Percentiles rank a stretch among this genome's conserved stretches.
Evolutionary conservation across 2,113 vertebrate genomes (phyloP).

Genomic region (Poicephalus gulielmi): DNA sequence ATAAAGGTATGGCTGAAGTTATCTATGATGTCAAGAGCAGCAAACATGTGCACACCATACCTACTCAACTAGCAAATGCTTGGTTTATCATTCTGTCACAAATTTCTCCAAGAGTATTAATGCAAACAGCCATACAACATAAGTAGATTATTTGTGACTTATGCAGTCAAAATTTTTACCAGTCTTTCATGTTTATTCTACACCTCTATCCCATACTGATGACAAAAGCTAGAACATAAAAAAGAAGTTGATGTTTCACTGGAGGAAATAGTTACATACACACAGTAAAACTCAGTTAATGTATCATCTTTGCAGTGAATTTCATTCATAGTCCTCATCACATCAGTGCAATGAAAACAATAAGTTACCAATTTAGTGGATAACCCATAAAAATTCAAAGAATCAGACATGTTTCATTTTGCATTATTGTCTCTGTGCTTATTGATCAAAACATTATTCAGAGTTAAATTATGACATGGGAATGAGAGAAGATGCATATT

Average conservation of each 20-base stretch:
- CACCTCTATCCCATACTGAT: background rate
- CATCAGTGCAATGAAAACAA: background rate
- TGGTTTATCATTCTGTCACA: background rate
- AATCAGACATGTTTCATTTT: background rate
- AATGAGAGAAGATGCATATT: background rate
- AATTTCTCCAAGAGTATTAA: background rate
- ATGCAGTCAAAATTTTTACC: background rate
- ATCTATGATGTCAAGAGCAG: background rate
- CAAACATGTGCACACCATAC: background rate
- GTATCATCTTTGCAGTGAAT: background rate
- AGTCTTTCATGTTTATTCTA: background rate
- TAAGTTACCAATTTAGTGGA: background rate
- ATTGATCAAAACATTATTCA: background rate
- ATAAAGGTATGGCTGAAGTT: background rate
- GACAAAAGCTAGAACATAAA: background rate
- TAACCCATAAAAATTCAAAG: background rate
- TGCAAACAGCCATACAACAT: background rate
- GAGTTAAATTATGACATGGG: background rate
- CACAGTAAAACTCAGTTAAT: background rate
- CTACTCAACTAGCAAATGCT: background rate
- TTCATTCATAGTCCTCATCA: rapidly evolving
- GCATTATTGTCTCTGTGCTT: background rate
- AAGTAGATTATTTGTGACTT: background rate
- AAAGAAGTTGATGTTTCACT: background rate
- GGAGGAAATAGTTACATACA: background rate